Evolutionary conservation across 2,797 vertebrate genomes (phyloP), one percentile per base, ranked within the genome.

Genomic region (Cirrhinus molitorella): DNA sequence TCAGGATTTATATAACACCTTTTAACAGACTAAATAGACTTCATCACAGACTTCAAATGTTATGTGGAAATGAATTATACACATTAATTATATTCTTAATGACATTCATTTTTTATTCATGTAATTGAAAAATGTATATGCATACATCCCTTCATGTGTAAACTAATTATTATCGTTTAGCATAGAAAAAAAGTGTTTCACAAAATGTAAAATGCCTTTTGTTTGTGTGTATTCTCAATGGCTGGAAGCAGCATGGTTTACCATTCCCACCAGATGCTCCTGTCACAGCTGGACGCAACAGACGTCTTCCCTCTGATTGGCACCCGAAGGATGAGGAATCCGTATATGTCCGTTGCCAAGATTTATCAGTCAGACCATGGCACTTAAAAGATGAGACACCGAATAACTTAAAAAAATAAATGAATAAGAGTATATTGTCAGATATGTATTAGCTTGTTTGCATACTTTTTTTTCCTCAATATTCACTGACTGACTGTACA

Each of bases 301-400:
- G n/a, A 65, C 21, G 31, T 53, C 80, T 65, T 81, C 45, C 55
- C 21, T 25, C 80, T 25, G 80, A 82, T 19, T 82, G 57, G 59
- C 34, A 74, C n/a, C 28, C 11, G 3, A 23, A 74, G 31, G 43
- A 74, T n/a, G 45, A 53, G 5, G n/a, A 43, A 14, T 14, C 68
- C 7, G 28, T 61, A 49, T 49, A n/a, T 37, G 19, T 21, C 14
- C 25, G 0, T 1, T 40, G 57, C 25, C 28, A 17, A 81, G 8
- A 63, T 61, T 23, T 34, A 55, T 12, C 0, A 17, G 0, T 34
- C 21, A 34, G 25, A 11, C 43, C 53, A 76, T 59, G 28, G 14
- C 5, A 0, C 13, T 34, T 34, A 31, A 55, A 40, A 68, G 10
- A 68, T 68, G 65, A 68, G n/a, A 13, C n/a, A 55, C 3, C 25